Percentiles rank a stretch among this genome's conserved stretches.
Evolutionary conservation across 1,140 invertebrate genomes (phyloP).

Genomic region (Agrilus planipennis): DNA sequence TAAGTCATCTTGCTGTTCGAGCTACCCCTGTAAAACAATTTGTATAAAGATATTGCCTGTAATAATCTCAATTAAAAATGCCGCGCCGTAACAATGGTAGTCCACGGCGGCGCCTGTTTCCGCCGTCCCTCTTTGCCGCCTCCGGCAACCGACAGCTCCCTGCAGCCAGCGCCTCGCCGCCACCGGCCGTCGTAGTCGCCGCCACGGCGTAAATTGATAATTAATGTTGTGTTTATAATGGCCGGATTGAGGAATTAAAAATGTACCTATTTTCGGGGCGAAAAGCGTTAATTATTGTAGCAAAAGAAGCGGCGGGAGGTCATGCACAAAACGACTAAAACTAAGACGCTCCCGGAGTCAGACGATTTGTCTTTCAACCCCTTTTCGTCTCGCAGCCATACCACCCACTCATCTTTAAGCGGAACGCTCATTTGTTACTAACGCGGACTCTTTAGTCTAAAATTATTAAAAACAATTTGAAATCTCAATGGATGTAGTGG

Average conservation of each 20-base stretch:
- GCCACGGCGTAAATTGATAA: slow-evolving; percentile 32
- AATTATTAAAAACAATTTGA: no score
- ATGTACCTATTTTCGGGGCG: slow-evolving; percentile 30
- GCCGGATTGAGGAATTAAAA: slow-evolving; percentile 33
- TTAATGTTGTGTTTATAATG: slow-evolving; percentile 36
- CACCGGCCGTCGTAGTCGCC: no score
- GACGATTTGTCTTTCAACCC: slow-evolving; percentile 29
- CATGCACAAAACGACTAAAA: slow-evolving; percentile 20
- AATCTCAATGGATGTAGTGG: no score
- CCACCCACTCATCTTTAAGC: no score
- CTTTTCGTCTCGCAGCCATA: no score
- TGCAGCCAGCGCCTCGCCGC: no score
- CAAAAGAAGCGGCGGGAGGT: slow-evolving; percentile 19
- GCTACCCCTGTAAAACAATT: no score
- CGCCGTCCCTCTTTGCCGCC: no score
- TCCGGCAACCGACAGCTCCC: no score
- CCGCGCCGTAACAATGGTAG: slow-evolving; percentile 28
- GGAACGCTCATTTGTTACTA: no score
- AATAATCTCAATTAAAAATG: slow-evolving; percentile 37
- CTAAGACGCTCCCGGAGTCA: slow-evolving; percentile 17
- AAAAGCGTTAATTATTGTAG: slow-evolving; percentile 28
- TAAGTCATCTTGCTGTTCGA: no score
- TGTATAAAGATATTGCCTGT: slow-evolving; percentile 34
- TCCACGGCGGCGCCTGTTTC: slow-evolving; percentile 24
- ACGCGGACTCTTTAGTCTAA: no score